Conservation (phyloP, 2,888 invertebrate genomes). For the Andrena haemorrhoa region DNA sequence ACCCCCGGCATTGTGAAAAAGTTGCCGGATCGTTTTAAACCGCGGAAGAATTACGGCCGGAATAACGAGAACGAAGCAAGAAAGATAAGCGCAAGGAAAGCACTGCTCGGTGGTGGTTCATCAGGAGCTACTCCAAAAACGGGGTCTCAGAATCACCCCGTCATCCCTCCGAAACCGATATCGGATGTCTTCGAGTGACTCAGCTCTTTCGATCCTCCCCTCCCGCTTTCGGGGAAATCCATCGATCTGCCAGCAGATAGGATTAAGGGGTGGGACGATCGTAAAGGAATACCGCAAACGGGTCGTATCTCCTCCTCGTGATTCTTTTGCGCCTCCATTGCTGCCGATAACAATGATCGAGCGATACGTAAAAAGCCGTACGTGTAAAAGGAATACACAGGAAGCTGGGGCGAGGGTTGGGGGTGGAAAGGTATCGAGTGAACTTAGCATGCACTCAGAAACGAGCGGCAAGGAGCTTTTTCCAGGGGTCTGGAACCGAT, state of each 20-base stretch:
- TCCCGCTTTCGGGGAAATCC: slow-evolving; percentile 65
- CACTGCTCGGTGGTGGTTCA: slow-evolving; percentile 38
- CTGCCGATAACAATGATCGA: slow-evolving; percentile 58
- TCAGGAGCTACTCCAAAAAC: slow-evolving; percentile 62
- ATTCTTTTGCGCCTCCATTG: slow-evolving; percentile 45
- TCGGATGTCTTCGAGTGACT: slow-evolving; percentile 73
- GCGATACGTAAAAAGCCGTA: slow-evolving; percentile 53
- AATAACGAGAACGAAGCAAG: slow-evolving; percentile 10
- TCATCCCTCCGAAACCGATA: slow-evolving; percentile 60
- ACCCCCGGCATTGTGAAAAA: background rate
- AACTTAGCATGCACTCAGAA: slow-evolving; percentile 1
- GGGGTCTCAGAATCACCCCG: slow-evolving; percentile 43
- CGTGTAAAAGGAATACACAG: slow-evolving; percentile 25
- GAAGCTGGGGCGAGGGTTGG: slow-evolving; percentile 18
- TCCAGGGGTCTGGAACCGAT: too few relatives aligned
- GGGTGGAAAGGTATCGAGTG: slow-evolving; percentile 6
- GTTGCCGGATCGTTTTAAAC: slow-evolving; percentile 32
- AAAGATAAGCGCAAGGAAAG: slow-evolving; percentile 52
- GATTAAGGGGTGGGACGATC: slow-evolving; percentile 52
- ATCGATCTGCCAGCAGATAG: slow-evolving; percentile 66
- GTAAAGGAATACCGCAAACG: slow-evolving; percentile 58
- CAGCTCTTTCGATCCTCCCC: slow-evolving; percentile 63
- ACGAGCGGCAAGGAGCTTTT: background rate
- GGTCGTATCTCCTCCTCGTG: slow-evolving; percentile 37
- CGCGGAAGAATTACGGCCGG: background rate